These are phyloP conservation scores for Orthosia gothica DNA, from an alignment of 2,888 invertebrate genomes.

Conservation along the genomic window DNA sequence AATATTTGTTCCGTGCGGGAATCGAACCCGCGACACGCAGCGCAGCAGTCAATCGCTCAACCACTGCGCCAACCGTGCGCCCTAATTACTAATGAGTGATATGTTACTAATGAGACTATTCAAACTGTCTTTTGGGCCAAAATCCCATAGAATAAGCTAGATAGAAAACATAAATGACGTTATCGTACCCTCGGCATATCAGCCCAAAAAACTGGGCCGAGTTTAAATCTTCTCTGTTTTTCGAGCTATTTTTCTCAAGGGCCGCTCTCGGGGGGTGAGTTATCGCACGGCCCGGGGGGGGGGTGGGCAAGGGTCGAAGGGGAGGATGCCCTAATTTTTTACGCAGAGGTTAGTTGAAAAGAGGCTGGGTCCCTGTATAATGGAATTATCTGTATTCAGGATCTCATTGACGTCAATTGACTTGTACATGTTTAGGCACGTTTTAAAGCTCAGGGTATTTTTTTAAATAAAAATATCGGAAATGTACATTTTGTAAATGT, in stretches of 20 bases:
- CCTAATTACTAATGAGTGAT: too few species aligned
- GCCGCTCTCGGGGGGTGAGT: constrained; percentile 74
- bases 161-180: constrained; percentile 30
- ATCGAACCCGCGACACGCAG: too few species aligned
- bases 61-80: too few species aligned
- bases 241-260: constrained; percentile 91
- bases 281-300: constrained; percentile 58
- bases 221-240: constrained; percentile 89
- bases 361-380: constrained; percentile 77
- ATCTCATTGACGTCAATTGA: constrained; percentile 71
- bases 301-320: constrained; percentile 55
- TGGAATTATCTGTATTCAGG: constrained; percentile 68
- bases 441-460: constrained; percentile 32
- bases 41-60: too few species aligned
- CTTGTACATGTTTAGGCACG: constrained; percentile 56
- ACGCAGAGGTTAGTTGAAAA: constrained; percentile 84
- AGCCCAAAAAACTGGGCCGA: constrained; percentile 77
- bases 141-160: neutral
- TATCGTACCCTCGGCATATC: constrained; percentile 64
- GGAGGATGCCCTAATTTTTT: constrained; percentile 88
- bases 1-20: too few species aligned
- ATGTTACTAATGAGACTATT: neutral
- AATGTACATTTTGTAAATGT: constrained; percentile 19
- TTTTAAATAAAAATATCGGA: constrained; percentile 24
- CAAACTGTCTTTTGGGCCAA: neutral